Conservation (phyloP, 2,888 invertebrate species). For the Eulithis testata region DNA sequence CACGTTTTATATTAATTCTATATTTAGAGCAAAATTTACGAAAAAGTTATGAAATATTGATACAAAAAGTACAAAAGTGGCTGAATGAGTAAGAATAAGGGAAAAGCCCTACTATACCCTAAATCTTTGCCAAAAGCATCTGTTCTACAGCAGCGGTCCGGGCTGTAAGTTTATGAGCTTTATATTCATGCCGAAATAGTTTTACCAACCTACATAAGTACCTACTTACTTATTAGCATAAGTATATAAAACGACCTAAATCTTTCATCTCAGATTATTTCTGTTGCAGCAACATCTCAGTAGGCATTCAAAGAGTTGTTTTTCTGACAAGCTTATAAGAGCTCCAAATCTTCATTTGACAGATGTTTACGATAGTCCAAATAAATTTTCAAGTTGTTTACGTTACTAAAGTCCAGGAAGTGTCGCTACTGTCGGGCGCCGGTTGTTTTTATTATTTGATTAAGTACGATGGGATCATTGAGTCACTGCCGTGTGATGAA, state of each 20-base stretch:
- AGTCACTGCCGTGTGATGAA: slow-evolving; percentile 10
- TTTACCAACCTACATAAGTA: slow-evolving; percentile 1
- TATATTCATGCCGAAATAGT: slow-evolving; percentile 16
- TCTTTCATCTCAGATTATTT: slow-evolving; percentile 10
- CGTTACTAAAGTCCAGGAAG: slow-evolving; percentile 56
- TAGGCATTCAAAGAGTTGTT: slow-evolving; percentile 31
- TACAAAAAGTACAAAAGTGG: not conserved
- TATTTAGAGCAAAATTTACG: too few relatives aligned
- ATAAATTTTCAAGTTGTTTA: slow-evolving; percentile 69
- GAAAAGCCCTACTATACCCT: not conserved
- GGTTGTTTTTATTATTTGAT: slow-evolving; percentile 55
- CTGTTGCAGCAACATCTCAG: not conserved
- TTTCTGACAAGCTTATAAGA: slow-evolving; percentile 57
- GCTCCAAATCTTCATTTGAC: slow-evolving; percentile 62
- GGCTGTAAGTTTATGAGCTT: slow-evolving; percentile 14
- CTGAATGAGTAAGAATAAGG: slow-evolving; percentile 1
- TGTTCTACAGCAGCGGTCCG: slow-evolving; percentile 8
- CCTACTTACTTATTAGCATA: slow-evolving; percentile 2
- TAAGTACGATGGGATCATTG: slow-evolving; percentile 35
- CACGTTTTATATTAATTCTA: too few relatives aligned
- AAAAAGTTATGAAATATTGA: too few relatives aligned
- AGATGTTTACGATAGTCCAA: slow-evolving; percentile 70
- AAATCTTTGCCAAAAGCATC: slow-evolving; percentile 17
- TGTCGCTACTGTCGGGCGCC: slow-evolving; percentile 43
- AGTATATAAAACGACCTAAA: slow-evolving; percentile 5